Evolutionary conservation across 2,888 invertebrate genomes (phyloP), one percentile per base, ranked within the genome.

Genomic region (Melitaea athalia): DNA sequence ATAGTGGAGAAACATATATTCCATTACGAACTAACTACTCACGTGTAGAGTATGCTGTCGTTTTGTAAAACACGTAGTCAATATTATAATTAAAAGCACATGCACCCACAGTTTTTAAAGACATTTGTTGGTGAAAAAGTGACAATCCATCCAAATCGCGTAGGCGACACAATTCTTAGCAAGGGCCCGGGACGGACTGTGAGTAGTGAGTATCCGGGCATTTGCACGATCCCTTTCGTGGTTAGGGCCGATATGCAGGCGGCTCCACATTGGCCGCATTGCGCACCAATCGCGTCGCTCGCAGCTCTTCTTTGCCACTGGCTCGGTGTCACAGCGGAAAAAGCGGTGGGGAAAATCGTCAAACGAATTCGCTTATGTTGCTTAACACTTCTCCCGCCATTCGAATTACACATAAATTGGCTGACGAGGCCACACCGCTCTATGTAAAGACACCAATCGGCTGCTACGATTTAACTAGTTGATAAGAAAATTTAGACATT

Each of bases 111-210:
- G 81, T 79, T 76, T 81, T 81, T 77, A 78, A 79, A 77, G 81
- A 83, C 82, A 84, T 84, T 82, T 83, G 83, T 86, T 86, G 84
- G 78, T 74, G 85, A 85, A 82, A 82, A 84, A 81, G 73, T 64
- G 73, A 74, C 75, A 76, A 72, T 73, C 78, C 79, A 83, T 80
- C 77, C 82, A 81, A 81, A 82, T 84, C 76, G 81, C 81, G 81
- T 78, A 78, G 72, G 76, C 77, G 73, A 84, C 82, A 84, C 88
- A 78, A 79, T 85, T 81, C 82, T 81, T 84, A 79, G 73, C 89
- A 88, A 91, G 90, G 90, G 89, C 89, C 85, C 84, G 82, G 82
- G 79, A 81, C 85, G 85, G 85, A 91, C 90, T 91, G 88, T 61
- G 59, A 57, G 64, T 52, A 38, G 79, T 79, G 81, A 78, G 77